These are phyloP conservation scores for Agonopterix arenella DNA, from an alignment of 2,888 invertebrate species.

Conservation along the genomic window DNA sequence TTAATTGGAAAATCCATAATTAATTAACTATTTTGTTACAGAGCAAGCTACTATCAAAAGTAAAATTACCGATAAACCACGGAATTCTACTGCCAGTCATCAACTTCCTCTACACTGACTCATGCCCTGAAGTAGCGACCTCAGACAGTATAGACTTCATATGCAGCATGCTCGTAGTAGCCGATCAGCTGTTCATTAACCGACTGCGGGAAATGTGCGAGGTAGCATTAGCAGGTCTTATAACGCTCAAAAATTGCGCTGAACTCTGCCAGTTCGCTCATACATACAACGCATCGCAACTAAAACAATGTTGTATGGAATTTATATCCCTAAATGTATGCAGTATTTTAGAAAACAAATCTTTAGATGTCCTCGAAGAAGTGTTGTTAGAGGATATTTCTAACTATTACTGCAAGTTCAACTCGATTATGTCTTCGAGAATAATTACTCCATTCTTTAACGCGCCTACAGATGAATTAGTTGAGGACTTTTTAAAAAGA, in stretches of 20 bases:
- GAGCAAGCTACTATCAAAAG: slow-evolving; percentile 67
- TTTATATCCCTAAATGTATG: slow-evolving; percentile 87
- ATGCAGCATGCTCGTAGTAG: slow-evolving; percentile 84
- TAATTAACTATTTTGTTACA: slow-evolving; percentile 35
- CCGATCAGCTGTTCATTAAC: slow-evolving; percentile 87
- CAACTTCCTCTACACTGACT: slow-evolving; percentile 86
- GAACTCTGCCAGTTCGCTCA: slow-evolving; percentile 86
- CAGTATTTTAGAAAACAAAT: slow-evolving; percentile 81
- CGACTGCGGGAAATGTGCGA: slow-evolving; percentile 85
- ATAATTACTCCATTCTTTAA: slow-evolving; percentile 82
- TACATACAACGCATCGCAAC: slow-evolving; percentile 84
- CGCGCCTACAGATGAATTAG: slow-evolving; percentile 77
- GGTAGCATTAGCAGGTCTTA: slow-evolving; percentile 77
- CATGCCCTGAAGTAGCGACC: slow-evolving; percentile 74
- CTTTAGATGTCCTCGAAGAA: slow-evolving; percentile 79
- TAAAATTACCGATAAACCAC: slow-evolving; percentile 78
- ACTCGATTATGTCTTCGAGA: slow-evolving; percentile 77
- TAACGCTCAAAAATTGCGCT: slow-evolving; percentile 85
- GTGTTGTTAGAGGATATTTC: slow-evolving; percentile 80
- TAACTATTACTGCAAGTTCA: slow-evolving; percentile 79
- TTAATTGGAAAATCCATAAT: too few relatives aligned
- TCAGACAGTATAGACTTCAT: slow-evolving; percentile 82
- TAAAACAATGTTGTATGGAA: slow-evolving; percentile 85
- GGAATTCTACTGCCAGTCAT: slow-evolving; percentile 81
- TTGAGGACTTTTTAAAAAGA: slow-evolving; percentile 53